Conservation (phyloP, 2,888 invertebrate genomes). For the Pseudococcus viburni region DNA sequence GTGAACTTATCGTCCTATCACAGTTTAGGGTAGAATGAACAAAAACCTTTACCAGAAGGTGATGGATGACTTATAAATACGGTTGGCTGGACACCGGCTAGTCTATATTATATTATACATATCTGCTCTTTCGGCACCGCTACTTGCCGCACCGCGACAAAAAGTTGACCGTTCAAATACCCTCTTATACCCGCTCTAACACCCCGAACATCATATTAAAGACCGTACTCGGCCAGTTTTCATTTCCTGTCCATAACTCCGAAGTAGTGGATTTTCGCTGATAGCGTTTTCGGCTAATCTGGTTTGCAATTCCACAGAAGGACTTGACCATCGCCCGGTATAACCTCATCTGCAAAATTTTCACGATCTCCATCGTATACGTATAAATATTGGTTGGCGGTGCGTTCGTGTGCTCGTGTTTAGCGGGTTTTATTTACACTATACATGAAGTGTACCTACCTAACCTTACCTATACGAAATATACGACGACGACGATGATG, state of each 20-base stretch:
- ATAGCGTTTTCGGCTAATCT: constrained; percentile 64
- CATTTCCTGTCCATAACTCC: constrained; percentile 66
- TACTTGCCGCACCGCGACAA: constrained; percentile 39
- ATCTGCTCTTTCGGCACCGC: constrained; percentile 58
- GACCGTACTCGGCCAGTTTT: constrained; percentile 65
- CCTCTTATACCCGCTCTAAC: constrained; percentile 60
- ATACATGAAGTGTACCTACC: constrained; percentile 9
- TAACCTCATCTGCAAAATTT: constrained; percentile 65
- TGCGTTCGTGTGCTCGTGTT: constrained; percentile 23
- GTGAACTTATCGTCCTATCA: constrained; percentile 64
- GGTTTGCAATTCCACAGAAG: constrained; percentile 61
- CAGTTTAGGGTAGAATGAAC: constrained; percentile 65
- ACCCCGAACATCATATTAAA: constrained; percentile 61
- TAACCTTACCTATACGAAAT: constrained; percentile 8
- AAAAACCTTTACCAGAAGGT: constrained; percentile 65
- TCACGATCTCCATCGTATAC: constrained; percentile 60
- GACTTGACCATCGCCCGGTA: constrained; percentile 57
- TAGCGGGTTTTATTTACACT: constrained; percentile 5
- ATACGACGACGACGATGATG: background rate
- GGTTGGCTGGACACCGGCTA: constrained; percentile 65
- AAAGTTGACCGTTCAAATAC: constrained; percentile 64
- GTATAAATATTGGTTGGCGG: constrained; percentile 44
- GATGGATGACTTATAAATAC: constrained; percentile 66
- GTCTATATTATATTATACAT: constrained; percentile 60
- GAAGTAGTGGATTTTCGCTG: constrained; percentile 65